A percentile compares a stretch with the other conserved stretches of the same genome.
These are phyloP conservation scores for Zelleria hepariella DNA, from an alignment of 2,888 invertebrate species.

Conservation along the genomic window DNA sequence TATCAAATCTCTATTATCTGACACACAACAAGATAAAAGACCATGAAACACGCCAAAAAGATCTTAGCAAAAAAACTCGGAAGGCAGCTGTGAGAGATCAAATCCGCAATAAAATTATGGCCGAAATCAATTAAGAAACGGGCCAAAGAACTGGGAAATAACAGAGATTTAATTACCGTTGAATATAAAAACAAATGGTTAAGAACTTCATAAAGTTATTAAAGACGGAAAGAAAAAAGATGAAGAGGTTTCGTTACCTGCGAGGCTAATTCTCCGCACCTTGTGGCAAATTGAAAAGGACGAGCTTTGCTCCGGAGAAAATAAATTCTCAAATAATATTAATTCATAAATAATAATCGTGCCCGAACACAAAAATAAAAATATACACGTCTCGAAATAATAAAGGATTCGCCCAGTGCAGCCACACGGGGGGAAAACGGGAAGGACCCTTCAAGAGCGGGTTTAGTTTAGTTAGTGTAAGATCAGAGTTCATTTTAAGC, in stretches of 20 bases:
- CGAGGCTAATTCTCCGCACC: constrained; percentile 34
- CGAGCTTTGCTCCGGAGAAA: constrained; percentile 49
- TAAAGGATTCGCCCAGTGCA: constrained; percentile 57
- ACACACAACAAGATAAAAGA: not conserved
- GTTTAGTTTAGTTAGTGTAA: no score
- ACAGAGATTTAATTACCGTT: constrained; percentile 57
- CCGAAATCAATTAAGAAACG: constrained; percentile 48
- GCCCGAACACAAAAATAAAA: constrained; percentile 64
- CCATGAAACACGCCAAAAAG: constrained; percentile 17
- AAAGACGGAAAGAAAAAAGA: constrained; percentile 37
- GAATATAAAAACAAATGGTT: constrained; percentile 50
- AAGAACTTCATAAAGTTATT: constrained; percentile 28
- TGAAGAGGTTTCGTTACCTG: constrained; percentile 32
- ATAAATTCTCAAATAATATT: constrained; percentile 70
- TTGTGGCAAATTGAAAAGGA: constrained; percentile 70
- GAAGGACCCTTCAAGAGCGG: no score
- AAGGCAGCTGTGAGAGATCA: constrained; percentile 22
- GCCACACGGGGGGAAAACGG: constrained; percentile 37
- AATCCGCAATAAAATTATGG: constrained; percentile 47
- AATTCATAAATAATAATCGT: constrained; percentile 72
- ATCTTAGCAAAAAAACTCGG: constrained; percentile 20
- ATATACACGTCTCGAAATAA: constrained; percentile 66
- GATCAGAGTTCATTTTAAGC: no score
- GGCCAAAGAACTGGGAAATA: constrained; percentile 32
- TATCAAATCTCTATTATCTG: not conserved